Evolutionary conservation across 2,888 invertebrate species (phyloP).

Genomic region (Beris chalybata): DNA sequence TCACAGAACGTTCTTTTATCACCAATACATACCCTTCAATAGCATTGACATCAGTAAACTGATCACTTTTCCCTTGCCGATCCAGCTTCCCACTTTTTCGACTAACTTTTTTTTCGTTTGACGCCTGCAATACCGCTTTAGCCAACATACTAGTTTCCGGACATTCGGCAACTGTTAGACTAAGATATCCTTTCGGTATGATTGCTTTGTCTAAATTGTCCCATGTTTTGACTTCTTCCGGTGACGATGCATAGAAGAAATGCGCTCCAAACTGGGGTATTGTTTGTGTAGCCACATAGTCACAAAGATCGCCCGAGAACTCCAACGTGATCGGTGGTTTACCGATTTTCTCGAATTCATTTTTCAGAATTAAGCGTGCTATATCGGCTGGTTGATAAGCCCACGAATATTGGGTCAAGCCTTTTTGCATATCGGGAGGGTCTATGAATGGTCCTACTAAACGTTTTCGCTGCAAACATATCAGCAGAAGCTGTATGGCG

Average conservation of each 20-base stretch:
- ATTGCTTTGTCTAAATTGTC: conserved; percentile 49
- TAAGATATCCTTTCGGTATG: conserved; percentile 47
- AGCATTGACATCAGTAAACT: conserved; percentile 14
- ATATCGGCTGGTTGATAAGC: conserved; percentile 46
- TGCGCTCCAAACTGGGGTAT: conserved; percentile 59
- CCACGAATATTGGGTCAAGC: conserved; percentile 41
- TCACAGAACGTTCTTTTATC: not conserved
- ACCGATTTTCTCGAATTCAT: conserved; percentile 43
- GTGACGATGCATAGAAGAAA: conserved; percentile 58
- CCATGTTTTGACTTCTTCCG: conserved; percentile 56
- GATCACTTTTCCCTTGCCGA: not conserved
- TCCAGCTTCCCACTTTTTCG: not conserved
- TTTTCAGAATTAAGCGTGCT: conserved; percentile 49
- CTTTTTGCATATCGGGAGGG: conserved; percentile 49
- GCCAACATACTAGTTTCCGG: conserved; percentile 35
- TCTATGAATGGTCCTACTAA: conserved; percentile 55
- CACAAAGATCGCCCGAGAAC: conserved; percentile 54
- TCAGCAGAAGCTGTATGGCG: conserved; percentile 56
- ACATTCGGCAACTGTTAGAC: conserved; percentile 14
- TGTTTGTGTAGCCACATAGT: conserved; percentile 58
- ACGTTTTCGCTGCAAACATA: conserved; percentile 54
- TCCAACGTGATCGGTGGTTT: conserved; percentile 51
- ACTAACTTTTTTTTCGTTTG: not conserved
- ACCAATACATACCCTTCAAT: conserved; percentile 22
- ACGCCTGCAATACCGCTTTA: conserved; percentile 4